phyloP scores from a whole-genome alignment of 1,140 invertebrate genomes.

The Metopolophium dirhodum region DNA sequence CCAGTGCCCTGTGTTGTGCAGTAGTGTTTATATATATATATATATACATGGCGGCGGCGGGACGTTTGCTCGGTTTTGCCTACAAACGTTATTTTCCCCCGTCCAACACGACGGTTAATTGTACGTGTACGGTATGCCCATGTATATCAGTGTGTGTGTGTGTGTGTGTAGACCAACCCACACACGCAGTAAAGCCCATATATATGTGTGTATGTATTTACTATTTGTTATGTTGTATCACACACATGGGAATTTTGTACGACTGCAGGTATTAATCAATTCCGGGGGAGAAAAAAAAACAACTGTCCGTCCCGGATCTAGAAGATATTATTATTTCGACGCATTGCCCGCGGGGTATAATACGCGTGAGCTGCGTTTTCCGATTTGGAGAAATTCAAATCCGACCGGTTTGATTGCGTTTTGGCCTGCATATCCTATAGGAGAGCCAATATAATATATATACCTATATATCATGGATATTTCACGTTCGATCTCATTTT shows the following conservation, averaged over 20 bases:
- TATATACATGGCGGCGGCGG: neutral
- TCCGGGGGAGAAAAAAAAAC: neutral
- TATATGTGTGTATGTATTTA: neutral
- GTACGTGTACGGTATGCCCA: neutral
- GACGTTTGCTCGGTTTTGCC: slow-evolving; percentile 51
- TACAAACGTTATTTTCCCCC: slow-evolving; percentile 49
- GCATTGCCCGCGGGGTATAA: no score
- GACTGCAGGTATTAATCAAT: neutral
- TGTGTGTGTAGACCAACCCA: no score
- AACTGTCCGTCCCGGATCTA: neutral
- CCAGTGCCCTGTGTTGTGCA: slow-evolving; percentile 36
- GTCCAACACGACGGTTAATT: slow-evolving; percentile 42
- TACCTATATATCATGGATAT: neutral
- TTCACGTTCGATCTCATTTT: slow-evolving; percentile 4
- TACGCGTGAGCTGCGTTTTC: neutral
- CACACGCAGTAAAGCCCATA: neutral
- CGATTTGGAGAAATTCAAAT: slow-evolving; percentile 11
- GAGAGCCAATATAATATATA: no score
- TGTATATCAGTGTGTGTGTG: neutral
- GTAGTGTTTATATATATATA: neutral
- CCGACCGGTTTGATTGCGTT: neutral
- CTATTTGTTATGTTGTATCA: neutral
- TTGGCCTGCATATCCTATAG: neutral
- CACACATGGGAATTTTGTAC: neutral
- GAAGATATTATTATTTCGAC: neutral